These are phyloP conservation scores for Mesochorus sp. DNA, from an alignment of 2,888 invertebrate species.

Conservation along the genomic window DNA sequence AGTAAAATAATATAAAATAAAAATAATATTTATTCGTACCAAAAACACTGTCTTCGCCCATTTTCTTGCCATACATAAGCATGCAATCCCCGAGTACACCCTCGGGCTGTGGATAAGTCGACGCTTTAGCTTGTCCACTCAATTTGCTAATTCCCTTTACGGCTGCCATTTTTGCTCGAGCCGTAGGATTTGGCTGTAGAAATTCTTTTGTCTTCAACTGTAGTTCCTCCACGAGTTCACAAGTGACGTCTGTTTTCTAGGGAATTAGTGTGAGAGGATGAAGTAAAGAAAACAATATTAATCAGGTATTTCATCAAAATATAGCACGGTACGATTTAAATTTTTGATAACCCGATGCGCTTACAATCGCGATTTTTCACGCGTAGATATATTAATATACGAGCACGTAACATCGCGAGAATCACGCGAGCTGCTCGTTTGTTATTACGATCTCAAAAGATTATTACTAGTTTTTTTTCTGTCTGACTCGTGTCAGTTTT, in stretches of 20 bases:
- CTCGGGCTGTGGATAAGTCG: slow-evolving; percentile 99
- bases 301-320: too few species aligned
- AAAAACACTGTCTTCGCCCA: slow-evolving; percentile 97
- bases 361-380: too few species aligned
- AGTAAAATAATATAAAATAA: slow-evolving; percentile 3
- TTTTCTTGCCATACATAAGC: slow-evolving; percentile 96
- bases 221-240: slow-evolving; percentile 97
- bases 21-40: slow-evolving; percentile 83
- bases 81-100: slow-evolving; percentile 98
- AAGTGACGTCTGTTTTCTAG: slow-evolving; percentile 99
- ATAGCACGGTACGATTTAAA: too few species aligned
- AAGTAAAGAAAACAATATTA: not conserved
- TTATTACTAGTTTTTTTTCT: not conserved
- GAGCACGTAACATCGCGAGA: not conserved
- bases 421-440: slow-evolving; percentile 31
- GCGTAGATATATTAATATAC: too few species aligned
- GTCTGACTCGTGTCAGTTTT: not conserved
- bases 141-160: slow-evolving; percentile 98
- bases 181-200: slow-evolving; percentile 99
- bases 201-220: slow-evolving; percentile 99
- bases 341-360: too few species aligned
- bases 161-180: slow-evolving; percentile 96
- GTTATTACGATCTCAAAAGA: not conserved
- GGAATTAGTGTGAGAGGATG: too few species aligned
- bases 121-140: slow-evolving; percentile 97